A percentile compares a stretch with the other conserved stretches of the same genome.
Conservation (phyloP, 1,140 invertebrate genomes). For the Cydia amplana region DNA sequence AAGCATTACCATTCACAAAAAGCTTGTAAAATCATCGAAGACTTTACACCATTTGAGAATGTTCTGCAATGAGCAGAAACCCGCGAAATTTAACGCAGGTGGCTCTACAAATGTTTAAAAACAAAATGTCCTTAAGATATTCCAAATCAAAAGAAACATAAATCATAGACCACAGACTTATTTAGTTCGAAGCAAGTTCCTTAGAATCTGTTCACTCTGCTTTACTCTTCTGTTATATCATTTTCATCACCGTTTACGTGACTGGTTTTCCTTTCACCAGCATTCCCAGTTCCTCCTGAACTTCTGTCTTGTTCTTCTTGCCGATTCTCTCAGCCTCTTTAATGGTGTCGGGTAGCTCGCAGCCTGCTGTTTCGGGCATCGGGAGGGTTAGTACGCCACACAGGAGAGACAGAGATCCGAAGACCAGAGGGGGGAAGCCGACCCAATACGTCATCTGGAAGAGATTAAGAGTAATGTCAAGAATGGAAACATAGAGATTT, state of each 20-base stretch:
- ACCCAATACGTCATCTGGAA: conserved; percentile 64
- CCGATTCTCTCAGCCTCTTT: conserved; percentile 63
- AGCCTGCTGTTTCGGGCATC: conserved; percentile 65
- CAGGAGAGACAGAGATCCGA: conserved; percentile 60
- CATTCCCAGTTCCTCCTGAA: neutral
- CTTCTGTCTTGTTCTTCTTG: conserved; percentile 33
- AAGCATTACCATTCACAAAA: no score
- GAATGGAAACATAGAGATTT: no score
- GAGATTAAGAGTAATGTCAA: neutral
- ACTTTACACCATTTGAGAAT: no score
- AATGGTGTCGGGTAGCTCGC: conserved; percentile 64
- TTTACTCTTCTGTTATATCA: neutral
- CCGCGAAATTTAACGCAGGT: no score
- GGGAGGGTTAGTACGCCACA: conserved; percentile 57
- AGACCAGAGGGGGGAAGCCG: conserved; percentile 62
- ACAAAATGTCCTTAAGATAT: no score
- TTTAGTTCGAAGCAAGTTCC: neutral
- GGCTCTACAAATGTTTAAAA: no score
- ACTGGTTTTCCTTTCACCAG: neutral
- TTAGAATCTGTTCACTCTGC: neutral
- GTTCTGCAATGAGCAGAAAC: no score
- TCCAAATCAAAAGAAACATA: no score
- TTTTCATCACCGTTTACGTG: neutral
- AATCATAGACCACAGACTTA: no score
- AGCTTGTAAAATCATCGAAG: no score